Conservation (phyloP, 2,797 vertebrate species). For the Coregonus sp. region DNA sequence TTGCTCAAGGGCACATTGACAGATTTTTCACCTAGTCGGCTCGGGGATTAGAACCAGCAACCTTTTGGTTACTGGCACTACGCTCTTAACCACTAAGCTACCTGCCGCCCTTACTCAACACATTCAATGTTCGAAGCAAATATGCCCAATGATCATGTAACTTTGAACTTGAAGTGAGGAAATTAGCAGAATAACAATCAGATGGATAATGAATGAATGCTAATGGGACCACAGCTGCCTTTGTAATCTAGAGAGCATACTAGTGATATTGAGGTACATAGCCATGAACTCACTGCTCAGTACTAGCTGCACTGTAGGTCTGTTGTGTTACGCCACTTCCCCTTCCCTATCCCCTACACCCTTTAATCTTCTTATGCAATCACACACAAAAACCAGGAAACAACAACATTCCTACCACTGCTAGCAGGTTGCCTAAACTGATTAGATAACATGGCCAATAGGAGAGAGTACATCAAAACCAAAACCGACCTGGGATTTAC, state of each 20-base stretch:
- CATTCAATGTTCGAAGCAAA: not conserved
- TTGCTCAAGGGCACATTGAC: too few species aligned
- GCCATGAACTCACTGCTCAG: not conserved
- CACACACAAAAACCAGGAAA: constrained; percentile 2
- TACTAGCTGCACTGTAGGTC: not conserved
- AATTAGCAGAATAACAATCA: not conserved
- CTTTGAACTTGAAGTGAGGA: not conserved
- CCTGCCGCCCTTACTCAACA: not conserved
- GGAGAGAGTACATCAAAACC: not conserved
- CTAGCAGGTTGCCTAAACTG: not conserved
- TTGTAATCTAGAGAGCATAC: not conserved
- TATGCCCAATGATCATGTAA: not conserved
- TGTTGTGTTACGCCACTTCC: constrained; percentile 2
- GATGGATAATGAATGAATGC: not conserved
- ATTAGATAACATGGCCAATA: not conserved
- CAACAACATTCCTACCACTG: constrained; percentile 16
- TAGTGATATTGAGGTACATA: not conserved
- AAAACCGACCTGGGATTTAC: not conserved
- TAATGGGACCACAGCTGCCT: not conserved
- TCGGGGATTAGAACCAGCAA: too few species aligned
- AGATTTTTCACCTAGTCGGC: too few species aligned
- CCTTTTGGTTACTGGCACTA: too few species aligned
- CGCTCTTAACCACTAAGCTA: too few species aligned
- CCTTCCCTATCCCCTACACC: not conserved
- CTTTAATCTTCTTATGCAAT: constrained; percentile 38